Percentiles rank a stretch among this genome's conserved stretches.
Conservation (phyloP, 37 sponge, comb jelly and placozoan species). For the Ephydatia muelleri region DNA sequence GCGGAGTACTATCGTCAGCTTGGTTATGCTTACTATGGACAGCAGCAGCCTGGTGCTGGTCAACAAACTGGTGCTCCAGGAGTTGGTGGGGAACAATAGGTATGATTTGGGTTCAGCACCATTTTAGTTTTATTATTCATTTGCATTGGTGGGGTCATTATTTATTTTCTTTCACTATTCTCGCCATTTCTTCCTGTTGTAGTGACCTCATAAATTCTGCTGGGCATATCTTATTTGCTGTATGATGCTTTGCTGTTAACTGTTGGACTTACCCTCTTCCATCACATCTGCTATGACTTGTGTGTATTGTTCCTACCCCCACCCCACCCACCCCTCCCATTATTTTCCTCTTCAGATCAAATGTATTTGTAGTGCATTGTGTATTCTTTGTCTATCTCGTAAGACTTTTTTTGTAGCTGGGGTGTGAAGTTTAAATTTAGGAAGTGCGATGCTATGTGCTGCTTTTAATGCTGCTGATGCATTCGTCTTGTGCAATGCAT, state of each 20-base stretch:
- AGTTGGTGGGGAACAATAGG: background rate
- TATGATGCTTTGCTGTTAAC: background rate
- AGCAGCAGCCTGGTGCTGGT: conserved; percentile 29
- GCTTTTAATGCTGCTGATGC: background rate
- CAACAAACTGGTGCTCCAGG: conserved; percentile 9
- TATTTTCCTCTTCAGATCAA: background rate
- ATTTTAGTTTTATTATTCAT: background rate
- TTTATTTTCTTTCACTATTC: background rate
- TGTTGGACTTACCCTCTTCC: background rate
- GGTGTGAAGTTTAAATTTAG: background rate
- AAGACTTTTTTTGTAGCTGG: background rate
- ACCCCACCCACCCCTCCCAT: no score
- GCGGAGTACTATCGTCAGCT: conserved; percentile 90
- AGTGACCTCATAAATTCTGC: conserved; percentile 1
- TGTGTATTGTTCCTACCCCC: background rate
- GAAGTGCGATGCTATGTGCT: background rate
- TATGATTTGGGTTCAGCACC: background rate
- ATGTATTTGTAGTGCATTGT: background rate
- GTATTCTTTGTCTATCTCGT: background rate
- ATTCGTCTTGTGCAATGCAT: background rate
- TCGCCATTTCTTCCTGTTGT: background rate
- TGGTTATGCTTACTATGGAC: conserved; percentile 60
- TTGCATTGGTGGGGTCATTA: no score
- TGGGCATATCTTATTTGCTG: background rate
- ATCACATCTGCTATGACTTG: background rate